Evolutionary conservation across 2,797 vertebrate genomes (phyloP).

Genomic region (Etheostoma perlongum): DNA sequence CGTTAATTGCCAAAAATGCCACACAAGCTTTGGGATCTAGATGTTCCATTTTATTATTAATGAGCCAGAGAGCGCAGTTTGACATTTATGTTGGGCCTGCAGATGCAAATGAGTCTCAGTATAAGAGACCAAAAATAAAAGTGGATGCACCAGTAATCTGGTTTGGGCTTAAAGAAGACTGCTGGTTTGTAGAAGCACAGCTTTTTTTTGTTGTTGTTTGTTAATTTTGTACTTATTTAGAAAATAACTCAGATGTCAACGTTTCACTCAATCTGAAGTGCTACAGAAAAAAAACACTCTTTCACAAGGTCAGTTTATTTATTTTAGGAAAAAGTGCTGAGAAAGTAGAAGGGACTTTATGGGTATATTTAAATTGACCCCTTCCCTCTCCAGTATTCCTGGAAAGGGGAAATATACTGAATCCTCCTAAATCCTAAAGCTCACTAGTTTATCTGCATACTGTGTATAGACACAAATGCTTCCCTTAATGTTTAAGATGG

Average conservation of each 20-base stretch:
- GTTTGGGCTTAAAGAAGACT: conserved; percentile 42
- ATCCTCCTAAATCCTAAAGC: background rate
- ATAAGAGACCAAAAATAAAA: conserved; percentile 56
- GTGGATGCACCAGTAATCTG: conserved; percentile 38
- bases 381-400: background rate
- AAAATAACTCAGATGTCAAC: conserved; percentile 31
- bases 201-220: conserved; percentile 20
- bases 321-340: background rate
- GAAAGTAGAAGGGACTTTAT: background rate
- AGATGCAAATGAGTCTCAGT: conserved; percentile 80
- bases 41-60: conserved; percentile 84
- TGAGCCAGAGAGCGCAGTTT: conserved; percentile 76
- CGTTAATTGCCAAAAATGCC: conserved; percentile 84
- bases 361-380: background rate
- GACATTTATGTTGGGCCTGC: conserved; percentile 83
- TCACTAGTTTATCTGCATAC: background rate
- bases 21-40: conserved; percentile 79
- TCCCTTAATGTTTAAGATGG: background rate
- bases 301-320: background rate
- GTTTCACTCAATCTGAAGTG: conserved; percentile 2
- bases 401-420: background rate
- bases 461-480: background rate
- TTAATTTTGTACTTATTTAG: conserved; percentile 22
- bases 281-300: conserved; percentile 2
- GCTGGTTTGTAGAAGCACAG: conserved; percentile 20